Evolutionary conservation across 2,113 vertebrate species (phyloP).

Genomic region (Saiga tatarica): DNA sequence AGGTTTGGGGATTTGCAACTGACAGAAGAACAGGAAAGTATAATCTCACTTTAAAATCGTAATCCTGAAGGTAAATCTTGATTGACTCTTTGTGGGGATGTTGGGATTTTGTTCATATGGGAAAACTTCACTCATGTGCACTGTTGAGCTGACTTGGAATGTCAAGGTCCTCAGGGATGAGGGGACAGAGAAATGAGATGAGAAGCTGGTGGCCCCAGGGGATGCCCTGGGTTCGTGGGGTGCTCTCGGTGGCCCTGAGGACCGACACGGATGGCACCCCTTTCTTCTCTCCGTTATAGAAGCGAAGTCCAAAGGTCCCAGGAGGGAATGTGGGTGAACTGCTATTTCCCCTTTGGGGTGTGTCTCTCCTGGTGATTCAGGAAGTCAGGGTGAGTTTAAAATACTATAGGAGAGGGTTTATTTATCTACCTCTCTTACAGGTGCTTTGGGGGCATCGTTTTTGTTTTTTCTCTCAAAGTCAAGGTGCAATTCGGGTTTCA

Average conservation of each 20-base stretch:
- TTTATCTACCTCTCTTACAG: neutral
- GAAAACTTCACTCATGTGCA: neutral
- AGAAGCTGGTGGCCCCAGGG: neutral
- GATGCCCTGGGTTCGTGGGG: neutral
- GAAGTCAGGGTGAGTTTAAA: neutral
- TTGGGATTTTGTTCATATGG: neutral
- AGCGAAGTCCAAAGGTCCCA: neutral
- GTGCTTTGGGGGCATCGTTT: neutral
- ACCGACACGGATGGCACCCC: fast-evolving
- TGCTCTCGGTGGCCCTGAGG: neutral
- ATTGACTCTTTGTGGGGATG: neutral
- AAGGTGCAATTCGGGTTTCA: neutral
- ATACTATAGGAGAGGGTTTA: neutral
- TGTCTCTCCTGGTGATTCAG: neutral
- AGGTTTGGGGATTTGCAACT: conserved; percentile 63
- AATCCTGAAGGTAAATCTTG: conserved; percentile 47
- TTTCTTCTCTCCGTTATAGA: neutral
- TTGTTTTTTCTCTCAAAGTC: neutral
- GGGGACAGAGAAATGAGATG: neutral
- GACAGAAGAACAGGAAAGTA: conserved; percentile 50
- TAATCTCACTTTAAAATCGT: conserved; percentile 66
- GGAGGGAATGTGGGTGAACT: neutral
- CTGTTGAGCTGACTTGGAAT: neutral
- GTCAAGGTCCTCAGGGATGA: neutral
- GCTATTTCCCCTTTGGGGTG: neutral